These are phyloP conservation scores for Elaphurus davidianus DNA, from an alignment of 2,113 vertebrate genomes.

Conservation along the genomic window DNA sequence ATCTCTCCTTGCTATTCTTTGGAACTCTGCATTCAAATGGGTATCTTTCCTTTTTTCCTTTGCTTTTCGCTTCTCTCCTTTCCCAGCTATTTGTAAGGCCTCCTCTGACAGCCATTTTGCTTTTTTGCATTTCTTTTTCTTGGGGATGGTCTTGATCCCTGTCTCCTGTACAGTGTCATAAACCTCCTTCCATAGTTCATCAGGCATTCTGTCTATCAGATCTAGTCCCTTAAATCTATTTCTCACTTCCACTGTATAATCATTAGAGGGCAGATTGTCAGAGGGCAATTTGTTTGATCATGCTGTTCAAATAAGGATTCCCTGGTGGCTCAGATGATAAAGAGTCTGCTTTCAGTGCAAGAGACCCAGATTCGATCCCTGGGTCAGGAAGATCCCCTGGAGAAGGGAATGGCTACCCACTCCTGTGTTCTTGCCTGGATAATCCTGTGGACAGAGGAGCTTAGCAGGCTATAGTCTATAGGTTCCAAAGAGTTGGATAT, in stretches of 20 bases:
- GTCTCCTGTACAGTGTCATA: background rate
- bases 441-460: background rate
- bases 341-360: background rate
- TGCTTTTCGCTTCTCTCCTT: background rate
- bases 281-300: background rate
- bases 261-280: background rate
- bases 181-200: background rate
- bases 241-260: background rate
- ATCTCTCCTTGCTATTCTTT: background rate
- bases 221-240: background rate
- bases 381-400: background rate
- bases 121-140: background rate
- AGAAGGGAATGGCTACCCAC: background rate
- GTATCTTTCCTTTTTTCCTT: background rate
- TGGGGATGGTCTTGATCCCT: background rate
- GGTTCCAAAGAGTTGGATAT: background rate
- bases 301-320: background rate
- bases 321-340: background rate
- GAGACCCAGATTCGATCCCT: background rate
- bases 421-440: background rate
- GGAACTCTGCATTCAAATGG: background rate
- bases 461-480: background rate
- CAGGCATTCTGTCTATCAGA: background rate
- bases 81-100: background rate
- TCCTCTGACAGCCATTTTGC: background rate